Conservation (phyloP, 2,113 vertebrate species). For the Apodemus sylvaticus region DNA sequence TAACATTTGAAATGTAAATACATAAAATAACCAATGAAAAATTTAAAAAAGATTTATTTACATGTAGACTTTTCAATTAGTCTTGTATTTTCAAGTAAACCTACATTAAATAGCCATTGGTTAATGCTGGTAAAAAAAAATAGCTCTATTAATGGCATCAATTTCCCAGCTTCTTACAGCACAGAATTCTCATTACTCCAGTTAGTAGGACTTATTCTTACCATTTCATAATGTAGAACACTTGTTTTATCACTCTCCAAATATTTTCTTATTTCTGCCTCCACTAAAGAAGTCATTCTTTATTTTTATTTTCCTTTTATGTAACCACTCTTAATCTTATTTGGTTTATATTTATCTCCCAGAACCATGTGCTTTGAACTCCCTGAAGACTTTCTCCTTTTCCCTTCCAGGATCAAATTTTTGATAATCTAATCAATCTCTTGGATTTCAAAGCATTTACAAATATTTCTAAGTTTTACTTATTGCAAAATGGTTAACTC, state of each 20-base stretch:
- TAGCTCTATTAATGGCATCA: neutral
- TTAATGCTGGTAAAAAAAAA: neutral
- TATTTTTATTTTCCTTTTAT: neutral
- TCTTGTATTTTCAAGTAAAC: neutral
- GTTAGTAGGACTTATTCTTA: neutral
- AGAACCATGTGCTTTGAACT: neutral
- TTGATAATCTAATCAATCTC: neutral
- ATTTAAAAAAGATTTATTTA: neutral
- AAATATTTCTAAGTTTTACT: neutral
- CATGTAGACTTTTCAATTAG: neutral
- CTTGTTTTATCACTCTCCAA: neutral
- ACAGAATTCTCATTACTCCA: neutral
- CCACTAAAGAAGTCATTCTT: neutral
- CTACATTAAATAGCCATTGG: neutral
- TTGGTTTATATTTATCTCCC: neutral
- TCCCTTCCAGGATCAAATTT: neutral
- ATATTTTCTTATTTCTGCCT: neutral
- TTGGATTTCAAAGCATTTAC: neutral
- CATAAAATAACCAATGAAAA: too few relatives aligned
- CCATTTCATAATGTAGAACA: neutral
- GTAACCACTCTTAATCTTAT: neutral
- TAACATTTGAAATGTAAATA: too few relatives aligned
- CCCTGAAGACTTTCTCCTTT: neutral
- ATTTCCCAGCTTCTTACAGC: neutral
- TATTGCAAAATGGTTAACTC: neutral